Evolutionary conservation across 2,113 vertebrate species (phyloP), one percentile per base, ranked within the genome.

Genomic region (Oryzias celebensis): DNA sequence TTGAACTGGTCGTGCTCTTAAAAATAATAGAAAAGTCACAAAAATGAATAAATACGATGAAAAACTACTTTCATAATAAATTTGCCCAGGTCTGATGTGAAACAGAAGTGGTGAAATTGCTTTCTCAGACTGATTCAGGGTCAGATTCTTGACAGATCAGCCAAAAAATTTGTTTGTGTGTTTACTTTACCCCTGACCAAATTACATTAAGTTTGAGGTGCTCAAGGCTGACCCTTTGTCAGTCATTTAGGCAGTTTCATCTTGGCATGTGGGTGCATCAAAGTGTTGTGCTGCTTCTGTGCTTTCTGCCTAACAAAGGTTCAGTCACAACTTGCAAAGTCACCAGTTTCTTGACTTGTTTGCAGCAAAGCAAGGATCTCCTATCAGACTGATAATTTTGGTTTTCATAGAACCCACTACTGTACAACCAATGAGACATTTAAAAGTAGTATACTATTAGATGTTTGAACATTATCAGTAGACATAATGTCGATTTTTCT

Each of bases 41-140:
- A 22, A 65, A 52, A 4, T 20, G 52, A 45, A 26, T 22, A 31
- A 51, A 5, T 20, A 22, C 48, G 4, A 62, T 50, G 0, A 62
- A 23, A 17, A 65, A 56, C 41, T 41, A 22, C 70, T 71, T 66
- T 78, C 51, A 83, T 45, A 63, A 20, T 71, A 61, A 0, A 56
- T 85, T 86, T 87, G 83, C 83, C 82, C 83, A 87, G 80, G 75
- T 87, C 82, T 83, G 70, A 81, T 82, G 81, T 85, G 77, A 49
- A 88, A 63, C 64, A 74, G 70, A 64, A 51, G 24, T 46, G 78
- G 72, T 68, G 70, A 80, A 75, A 55, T 48, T 64, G 66, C 73
- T 47, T 63, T 7, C 58, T 71, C 46, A 61, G 44, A 62, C 60
- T 80, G 76, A 82, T 63, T 50, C 58, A 43, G 66, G 73, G 50